phyloP scores from a whole-genome alignment of 2,888 invertebrate species.

The Holacanthella duospinosa region DNA sequence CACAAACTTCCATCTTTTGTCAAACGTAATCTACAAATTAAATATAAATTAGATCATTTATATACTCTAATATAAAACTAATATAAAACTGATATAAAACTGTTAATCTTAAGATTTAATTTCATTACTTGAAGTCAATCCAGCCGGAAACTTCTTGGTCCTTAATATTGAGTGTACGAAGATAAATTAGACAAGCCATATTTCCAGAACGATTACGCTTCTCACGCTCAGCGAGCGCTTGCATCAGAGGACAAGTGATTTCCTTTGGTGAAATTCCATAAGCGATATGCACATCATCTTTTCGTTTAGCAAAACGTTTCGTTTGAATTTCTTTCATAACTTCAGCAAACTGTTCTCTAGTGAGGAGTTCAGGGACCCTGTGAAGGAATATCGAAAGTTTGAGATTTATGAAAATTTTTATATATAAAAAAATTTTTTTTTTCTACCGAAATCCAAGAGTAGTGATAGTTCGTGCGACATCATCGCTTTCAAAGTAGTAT shows the following conservation, averaged over 20 bases:
- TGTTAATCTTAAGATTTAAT: neutral
- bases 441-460: constrained; percentile 21
- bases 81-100: no score
- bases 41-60: no score
- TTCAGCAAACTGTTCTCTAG: constrained; percentile 13
- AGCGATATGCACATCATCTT: constrained; percentile 18
- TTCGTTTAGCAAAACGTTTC: constrained; percentile 14
- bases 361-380: constrained; percentile 21
- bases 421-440: neutral
- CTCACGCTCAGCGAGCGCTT: constrained; percentile 62
- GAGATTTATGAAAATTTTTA: neutral
- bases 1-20: constrained; percentile 6
- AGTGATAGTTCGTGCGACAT: constrained; percentile 18
- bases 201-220: constrained; percentile 60
- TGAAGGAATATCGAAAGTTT: neutral
- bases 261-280: constrained; percentile 7
- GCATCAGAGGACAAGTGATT: constrained; percentile 47
- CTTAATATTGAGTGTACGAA: constrained; percentile 55
- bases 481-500: constrained; percentile 25
- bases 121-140: constrained; percentile 59
- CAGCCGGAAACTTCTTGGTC: constrained; percentile 76
- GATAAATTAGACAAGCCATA: constrained; percentile 65
- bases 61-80: no score
- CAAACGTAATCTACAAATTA: constrained; percentile 1
- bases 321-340: constrained; percentile 8